Conservation (phyloP, 2,113 vertebrate species). For the Hemiprocne comata region DNA sequence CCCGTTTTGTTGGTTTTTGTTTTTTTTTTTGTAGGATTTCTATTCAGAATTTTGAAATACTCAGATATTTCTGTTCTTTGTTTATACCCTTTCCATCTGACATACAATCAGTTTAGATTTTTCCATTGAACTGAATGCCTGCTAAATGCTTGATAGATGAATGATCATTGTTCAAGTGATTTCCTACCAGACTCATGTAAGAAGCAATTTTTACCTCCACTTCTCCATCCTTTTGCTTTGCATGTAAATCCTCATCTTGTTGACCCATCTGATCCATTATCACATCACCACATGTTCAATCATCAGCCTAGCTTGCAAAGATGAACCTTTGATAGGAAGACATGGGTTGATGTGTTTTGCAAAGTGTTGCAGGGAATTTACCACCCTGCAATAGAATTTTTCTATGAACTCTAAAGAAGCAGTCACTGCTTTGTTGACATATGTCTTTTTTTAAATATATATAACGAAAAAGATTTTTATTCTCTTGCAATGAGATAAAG, state of each 20-base stretch:
- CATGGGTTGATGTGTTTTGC: not conserved
- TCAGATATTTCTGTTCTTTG: not conserved
- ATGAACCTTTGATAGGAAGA: not conserved
- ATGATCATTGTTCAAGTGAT: slow-evolving; percentile 4
- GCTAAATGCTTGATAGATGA: slow-evolving; percentile 17
- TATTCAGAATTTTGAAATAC: not conserved
- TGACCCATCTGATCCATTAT: not conserved
- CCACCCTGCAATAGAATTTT: not conserved
- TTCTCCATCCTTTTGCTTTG: not conserved
- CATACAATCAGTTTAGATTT: not conserved
- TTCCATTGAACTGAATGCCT: slow-evolving; percentile 12
- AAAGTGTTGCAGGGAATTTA: not conserved
- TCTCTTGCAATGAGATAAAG: not conserved
- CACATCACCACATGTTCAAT: not conserved
- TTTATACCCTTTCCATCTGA: slow-evolving; percentile 21
- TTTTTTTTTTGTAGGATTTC: not conserved
- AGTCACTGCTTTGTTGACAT: not conserved
- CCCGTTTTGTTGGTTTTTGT: too few relatives aligned
- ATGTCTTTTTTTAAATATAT: not conserved
- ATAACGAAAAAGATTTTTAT: not conserved
- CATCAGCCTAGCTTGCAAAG: not conserved
- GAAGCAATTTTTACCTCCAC: not conserved
- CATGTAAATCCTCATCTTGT: not conserved
- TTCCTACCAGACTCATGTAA: not conserved
- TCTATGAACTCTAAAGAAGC: not conserved